phyloP scores from a whole-genome alignment of 2,888 invertebrate species.

The Idaea biselata region DNA sequence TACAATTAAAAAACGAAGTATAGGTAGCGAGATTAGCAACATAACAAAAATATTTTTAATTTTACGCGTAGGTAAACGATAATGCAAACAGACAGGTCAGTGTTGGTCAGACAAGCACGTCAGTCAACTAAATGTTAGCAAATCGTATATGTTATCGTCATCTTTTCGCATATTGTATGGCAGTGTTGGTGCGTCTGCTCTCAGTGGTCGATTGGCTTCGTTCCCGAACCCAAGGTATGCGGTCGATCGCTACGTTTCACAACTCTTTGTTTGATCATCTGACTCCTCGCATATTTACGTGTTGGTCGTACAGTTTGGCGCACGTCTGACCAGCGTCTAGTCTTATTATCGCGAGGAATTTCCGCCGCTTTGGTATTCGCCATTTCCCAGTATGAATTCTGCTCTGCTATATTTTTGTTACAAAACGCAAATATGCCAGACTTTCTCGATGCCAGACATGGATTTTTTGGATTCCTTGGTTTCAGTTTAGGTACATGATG shows the following conservation, averaged over 20 bases:
- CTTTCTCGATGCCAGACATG: slow-evolving; percentile 53
- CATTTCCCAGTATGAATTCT: slow-evolving; percentile 65
- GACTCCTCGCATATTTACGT: slow-evolving; percentile 62
- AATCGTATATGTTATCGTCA: slow-evolving; percentile 41
- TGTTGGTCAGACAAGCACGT: slow-evolving; percentile 11
- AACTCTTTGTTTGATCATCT: slow-evolving; percentile 70
- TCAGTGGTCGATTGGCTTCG: slow-evolving; percentile 66
- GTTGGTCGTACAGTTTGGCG: slow-evolving; percentile 51
- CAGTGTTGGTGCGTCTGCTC: slow-evolving; percentile 45
- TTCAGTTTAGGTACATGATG: neutral
- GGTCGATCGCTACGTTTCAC: slow-evolving; percentile 64
- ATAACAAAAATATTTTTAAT: neutral
- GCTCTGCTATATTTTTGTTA: slow-evolving; percentile 56
- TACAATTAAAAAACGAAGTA: too few relatives aligned
- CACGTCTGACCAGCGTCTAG: slow-evolving; percentile 75
- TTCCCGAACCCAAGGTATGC: slow-evolving; percentile 66
- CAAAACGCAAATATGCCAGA: slow-evolving; percentile 52
- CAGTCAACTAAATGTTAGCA: slow-evolving; percentile 13
- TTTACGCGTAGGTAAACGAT: neutral
- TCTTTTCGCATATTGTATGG: slow-evolving; percentile 51
- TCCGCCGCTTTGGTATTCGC: slow-evolving; percentile 65
- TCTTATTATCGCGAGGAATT: slow-evolving; percentile 66
- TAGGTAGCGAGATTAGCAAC: neutral
- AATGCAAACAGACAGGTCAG: slow-evolving; percentile 1
- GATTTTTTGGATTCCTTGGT: slow-evolving; percentile 41